Evolutionary conservation across 2,797 vertebrate genomes (phyloP), one percentile per base, ranked within the genome.

Genomic region (Pseudomugil tenellus): DNA sequence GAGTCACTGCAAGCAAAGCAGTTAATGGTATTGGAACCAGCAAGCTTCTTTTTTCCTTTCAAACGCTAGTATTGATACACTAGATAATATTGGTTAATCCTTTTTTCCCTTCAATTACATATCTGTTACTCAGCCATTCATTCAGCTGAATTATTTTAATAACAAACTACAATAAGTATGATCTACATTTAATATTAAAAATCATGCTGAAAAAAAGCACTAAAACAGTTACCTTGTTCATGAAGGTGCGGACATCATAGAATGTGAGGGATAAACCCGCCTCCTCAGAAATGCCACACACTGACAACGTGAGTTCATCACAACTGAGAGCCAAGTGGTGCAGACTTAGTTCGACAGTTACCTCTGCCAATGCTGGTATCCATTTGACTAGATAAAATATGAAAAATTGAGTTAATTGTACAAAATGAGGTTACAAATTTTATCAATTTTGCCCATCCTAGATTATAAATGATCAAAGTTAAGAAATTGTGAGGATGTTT

Each of bases 261-360:
- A 99, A 99, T 16, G 91, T 91, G 28, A 98, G 76, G 9, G 87
- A 92, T 81, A 96, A 90, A 0, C 92, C 91, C 0, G 83, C 49
- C 35, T 95, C 94, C 1, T 84, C 82, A 21, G 94, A 95, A 58
- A 87, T 62, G 79, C 96, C 95, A 74, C 96, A 98, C 2, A 96
- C 95, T 0, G 97, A 98, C 35, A 99, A 83, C 0, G 96, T 98
- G 55, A 99, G 95, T 29, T 94, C 96, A 67, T 99, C 97, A 29
- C 95, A 95, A 86, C 96, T 98, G 64, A 99, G 93, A 21, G 96
- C 94, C 82, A 99, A 76, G 77, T 99, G 95, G 76, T 98, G 96
- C 35, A 98, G 67, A 13, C 87, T 86, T 63, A 94, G 89, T 3
- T 95, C 95, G 80, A 95, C 66, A 2, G 87, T 90, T 67, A 98